Evolutionary conservation across 2,888 invertebrate genomes (phyloP), one percentile per base, ranked within the genome.

Genomic region (Tetheella fluctuosa): DNA sequence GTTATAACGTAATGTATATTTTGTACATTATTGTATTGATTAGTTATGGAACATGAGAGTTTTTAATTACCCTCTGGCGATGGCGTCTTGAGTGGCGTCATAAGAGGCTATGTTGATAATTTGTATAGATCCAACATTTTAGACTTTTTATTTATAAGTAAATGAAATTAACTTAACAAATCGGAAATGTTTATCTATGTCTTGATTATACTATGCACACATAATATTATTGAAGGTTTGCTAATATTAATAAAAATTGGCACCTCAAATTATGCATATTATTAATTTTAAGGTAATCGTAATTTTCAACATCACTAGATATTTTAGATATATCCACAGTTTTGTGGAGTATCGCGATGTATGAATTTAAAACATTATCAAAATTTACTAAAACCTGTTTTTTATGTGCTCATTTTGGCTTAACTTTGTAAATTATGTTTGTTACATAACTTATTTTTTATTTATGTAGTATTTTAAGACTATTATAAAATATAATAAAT

Each of bases 21-120:
- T 89, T 91, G 90, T 92, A 91, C 88, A 90, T 91, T 90, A 85
- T 84, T 86, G 81, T 88, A 89, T 86, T 84, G 79, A 84, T 83
- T 76, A 88, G 85, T 85, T 87, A 71, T 82, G 77, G 68, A 80
- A 80, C 73, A 83, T 72, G 70, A 83, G 82, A 83, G 79, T 81
- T 86, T 86, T 86, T 82, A 83, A 82, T 81, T 79, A 77, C 70
- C 81, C 77, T 77, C 70, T 73, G 67, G 34, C 17, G 34, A 55
- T 48, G 48, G 48, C 48, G 71, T 73, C 79, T 78, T 70, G 61
- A 63, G 68, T 67, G 71, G 78, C 77, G 73, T 76, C 65, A 69
- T 34, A 71, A 76, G 81, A 84, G 86, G 84, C 83, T 83, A 81
- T 82, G 81, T 84, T 84, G 74, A 76, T 65, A 69, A 69, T 75